phyloP scores from a whole-genome alignment of 2,797 vertebrate species.

The Natrix natrix region DNA sequence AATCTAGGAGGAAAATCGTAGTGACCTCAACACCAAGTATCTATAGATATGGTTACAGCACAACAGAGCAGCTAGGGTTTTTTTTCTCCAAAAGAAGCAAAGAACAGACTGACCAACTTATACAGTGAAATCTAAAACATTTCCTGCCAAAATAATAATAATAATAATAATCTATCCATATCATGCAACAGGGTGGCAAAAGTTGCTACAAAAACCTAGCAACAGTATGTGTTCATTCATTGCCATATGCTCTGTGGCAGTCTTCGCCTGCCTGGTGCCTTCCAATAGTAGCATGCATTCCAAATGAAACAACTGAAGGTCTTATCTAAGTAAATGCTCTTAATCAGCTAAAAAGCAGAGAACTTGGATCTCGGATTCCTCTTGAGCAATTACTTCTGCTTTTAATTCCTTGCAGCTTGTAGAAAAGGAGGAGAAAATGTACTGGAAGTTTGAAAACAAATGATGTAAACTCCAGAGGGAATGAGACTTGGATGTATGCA shows the following conservation, averaged over 20 bases:
- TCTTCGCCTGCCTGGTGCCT: not conserved
- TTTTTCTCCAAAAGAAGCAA: not conserved
- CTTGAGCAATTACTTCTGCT: slow-evolving; percentile 61
- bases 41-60: not conserved
- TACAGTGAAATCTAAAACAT: slow-evolving; percentile 3
- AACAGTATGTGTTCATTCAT: not conserved
- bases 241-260: accelerated
- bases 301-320: not conserved
- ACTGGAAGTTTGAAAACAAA: slow-evolving; percentile 71
- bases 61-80: not conserved
- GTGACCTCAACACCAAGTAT: not conserved
- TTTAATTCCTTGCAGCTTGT: slow-evolving; percentile 65
- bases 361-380: slow-evolving; percentile 50
- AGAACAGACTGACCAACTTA: not conserved
- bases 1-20: not conserved
- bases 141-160: accelerated
- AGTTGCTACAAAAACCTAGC: not conserved
- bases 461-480: slow-evolving; percentile 72
- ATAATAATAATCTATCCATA: no score
- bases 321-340: slow-evolving; percentile 27
- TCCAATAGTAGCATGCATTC: slow-evolving; percentile 21
- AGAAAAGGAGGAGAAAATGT: slow-evolving; percentile 63
- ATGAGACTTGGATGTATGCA: slow-evolving; percentile 56
- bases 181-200: not conserved
- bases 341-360: slow-evolving; percentile 53